These are phyloP conservation scores for Haliclystus octoradiatus DNA, from an alignment of 30 jellyfish, hydroid and myxozoan species.

Conservation along the genomic window DNA sequence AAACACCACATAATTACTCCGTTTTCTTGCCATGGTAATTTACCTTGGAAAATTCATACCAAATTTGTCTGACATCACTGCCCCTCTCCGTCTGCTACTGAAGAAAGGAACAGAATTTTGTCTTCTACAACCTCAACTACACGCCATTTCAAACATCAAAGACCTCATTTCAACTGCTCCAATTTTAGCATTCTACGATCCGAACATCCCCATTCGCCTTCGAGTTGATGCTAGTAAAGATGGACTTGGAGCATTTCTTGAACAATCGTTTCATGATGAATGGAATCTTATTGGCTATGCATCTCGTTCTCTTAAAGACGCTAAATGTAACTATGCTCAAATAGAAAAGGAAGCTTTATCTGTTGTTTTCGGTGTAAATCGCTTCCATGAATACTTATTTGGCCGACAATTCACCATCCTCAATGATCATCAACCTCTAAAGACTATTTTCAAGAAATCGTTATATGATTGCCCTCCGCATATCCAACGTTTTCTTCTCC, in stretches of 20 bases:
- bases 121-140: conserved; percentile 18
- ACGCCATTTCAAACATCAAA: conserved; percentile 16
- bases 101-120: conserved; percentile 5
- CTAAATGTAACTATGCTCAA: conserved; percentile 30
- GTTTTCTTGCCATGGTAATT: conserved; percentile 20
- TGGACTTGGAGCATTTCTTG: conserved; percentile 25
- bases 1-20: too few species aligned
- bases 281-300: conserved; percentile 35
- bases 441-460: conserved; percentile 36
- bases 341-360: conserved; percentile 28
- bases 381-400: conserved; percentile 26
- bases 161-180: conserved; percentile 7
- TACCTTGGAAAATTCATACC: conserved; percentile 20
- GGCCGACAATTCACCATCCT: conserved; percentile 30
- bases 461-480: conserved; percentile 37
- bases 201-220: conserved; percentile 15
- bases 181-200: conserved; percentile 19
- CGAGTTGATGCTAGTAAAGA: conserved; percentile 28
- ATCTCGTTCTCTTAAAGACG: conserved; percentile 22
- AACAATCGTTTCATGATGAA: background rate
- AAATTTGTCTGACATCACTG: conserved; percentile 21
- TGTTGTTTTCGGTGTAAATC: conserved; percentile 28
- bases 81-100: conserved; percentile 26
- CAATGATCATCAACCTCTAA: conserved; percentile 47
- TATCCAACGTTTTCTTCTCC: conserved; percentile 31